phyloP scores from a whole-genome alignment of 2,888 invertebrate species.

The Phengaris arion region DNA sequence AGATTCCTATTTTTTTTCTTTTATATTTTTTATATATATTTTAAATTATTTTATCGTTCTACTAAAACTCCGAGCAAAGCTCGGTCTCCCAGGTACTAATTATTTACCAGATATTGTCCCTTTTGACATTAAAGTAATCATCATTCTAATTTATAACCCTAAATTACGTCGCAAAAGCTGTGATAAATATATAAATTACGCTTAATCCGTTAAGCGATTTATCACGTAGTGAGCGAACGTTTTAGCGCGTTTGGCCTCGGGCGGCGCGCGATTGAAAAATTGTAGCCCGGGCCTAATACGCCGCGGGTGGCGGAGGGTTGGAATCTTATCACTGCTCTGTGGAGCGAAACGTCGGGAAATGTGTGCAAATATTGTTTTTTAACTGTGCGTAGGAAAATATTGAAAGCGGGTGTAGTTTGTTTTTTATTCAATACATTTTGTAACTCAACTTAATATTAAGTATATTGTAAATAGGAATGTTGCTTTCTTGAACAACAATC shows the following conservation, averaged over 20 bases:
- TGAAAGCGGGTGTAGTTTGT: background rate
- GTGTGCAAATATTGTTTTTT: conserved; percentile 15
- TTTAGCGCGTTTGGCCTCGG: conserved; percentile 43
- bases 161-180: background rate
- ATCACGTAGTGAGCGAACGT: conserved; percentile 27
- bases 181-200: conserved; percentile 22
- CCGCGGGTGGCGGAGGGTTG: conserved; percentile 25
- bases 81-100: no score
- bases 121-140: background rate
- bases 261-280: conserved; percentile 73
- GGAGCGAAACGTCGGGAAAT: conserved; percentile 22
- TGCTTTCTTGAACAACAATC: no score
- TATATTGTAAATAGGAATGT: no score
- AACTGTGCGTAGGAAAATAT: conserved; percentile 13
- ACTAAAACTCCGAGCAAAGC: no score
- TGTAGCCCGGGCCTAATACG: conserved; percentile 56
- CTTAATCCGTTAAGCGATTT: conserved; percentile 27
- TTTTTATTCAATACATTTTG: background rate
- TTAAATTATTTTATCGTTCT: no score
- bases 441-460: no score
- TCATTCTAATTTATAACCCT: background rate
- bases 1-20: no score
- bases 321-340: conserved; percentile 21
- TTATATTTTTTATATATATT: no score
- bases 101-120: background rate